A percentile compares a stretch with the other conserved stretches of the same genome.
phyloP scores from a whole-genome alignment of 1,140 invertebrate genomes.

The Scaptomyza montana region DNA sequence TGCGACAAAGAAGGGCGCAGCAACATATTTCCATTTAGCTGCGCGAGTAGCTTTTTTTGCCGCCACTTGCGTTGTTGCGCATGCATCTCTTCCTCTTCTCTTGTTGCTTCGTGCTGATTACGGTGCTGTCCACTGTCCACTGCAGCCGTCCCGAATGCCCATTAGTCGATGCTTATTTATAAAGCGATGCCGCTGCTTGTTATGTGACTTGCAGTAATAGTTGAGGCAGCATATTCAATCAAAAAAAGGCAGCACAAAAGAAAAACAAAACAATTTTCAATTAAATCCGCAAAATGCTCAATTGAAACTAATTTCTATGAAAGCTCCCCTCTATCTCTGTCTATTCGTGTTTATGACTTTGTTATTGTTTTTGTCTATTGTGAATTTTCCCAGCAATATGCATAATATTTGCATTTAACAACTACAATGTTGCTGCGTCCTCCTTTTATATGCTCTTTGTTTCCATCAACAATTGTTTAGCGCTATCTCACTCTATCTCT shows the following conservation, averaged over 20 bases:
- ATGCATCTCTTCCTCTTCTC: constrained; percentile 22
- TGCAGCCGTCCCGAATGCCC: constrained; percentile 5
- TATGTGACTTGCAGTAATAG: constrained; percentile 21
- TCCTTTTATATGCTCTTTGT: constrained; percentile 38
- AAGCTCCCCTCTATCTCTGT: constrained; percentile 4
- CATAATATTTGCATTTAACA: constrained; percentile 61
- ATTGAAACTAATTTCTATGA: constrained; percentile 69
- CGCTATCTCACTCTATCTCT: constrained; percentile 18
- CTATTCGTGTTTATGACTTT: constrained; percentile 22
- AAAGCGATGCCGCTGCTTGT: constrained; percentile 44
- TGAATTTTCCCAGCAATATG: constrained; percentile 64
- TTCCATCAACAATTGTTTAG: constrained; percentile 44
- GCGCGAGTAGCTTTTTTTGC: constrained; percentile 67
- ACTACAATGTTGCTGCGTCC: constrained; percentile 32
- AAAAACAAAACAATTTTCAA: constrained; percentile 51
- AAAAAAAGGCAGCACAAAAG: constrained; percentile 10
- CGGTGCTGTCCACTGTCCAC: constrained; percentile 9
- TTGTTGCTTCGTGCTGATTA: constrained; percentile 36
- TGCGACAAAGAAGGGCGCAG: constrained; percentile 25
- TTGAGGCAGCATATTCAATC: constrained; percentile 33
- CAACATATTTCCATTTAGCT: constrained; percentile 54
- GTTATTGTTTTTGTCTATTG: constrained; percentile 23
- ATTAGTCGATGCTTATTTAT: constrained; percentile 57
- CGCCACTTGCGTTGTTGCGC: constrained; percentile 39
- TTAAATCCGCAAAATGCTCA: constrained; percentile 58